Base-by-base conservation (phyloP, 2,888 invertebrate species). In the Cerastoderma edule region DNA sequence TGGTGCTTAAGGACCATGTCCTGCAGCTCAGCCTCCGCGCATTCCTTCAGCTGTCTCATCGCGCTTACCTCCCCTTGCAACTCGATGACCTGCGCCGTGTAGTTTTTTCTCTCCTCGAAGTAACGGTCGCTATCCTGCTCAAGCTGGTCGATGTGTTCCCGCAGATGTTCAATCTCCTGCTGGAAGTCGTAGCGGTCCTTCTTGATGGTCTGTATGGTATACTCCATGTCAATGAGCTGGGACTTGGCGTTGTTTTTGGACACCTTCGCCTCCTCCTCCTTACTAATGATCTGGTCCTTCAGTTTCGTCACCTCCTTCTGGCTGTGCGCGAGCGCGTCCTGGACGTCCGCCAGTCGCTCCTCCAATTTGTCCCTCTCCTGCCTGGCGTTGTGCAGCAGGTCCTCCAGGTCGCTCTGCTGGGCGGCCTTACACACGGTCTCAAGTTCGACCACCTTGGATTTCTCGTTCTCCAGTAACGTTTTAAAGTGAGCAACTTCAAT, bases 191-290 rank as follows among this genome's bases (percentile, higher is more conserved):
- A 92, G 86, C 96, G 96, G 87, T 97, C 97, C 48, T 83, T 84
- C 22, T 95, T 95, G 83, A 96, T 89, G 87, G 95, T 95, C 85
- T 96, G 95, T 66, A 96, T 93, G 80, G 96, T 95, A 92, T 96
- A 96, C 91, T 97, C 96, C 85, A 97, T 93, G 90, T 97, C 96
- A 0, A 96, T 95, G 83, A 97, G 95, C 8, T 96, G 96, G 28
- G 96, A 96, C 92, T 96, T 97, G n/a, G 97, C 96, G 91, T 96
- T 97, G 90, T 96, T 97, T 80, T 96, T 95, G 24, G 83, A 75
- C 83, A 95, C 95, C 93, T 95, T 95, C 85, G 89, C 95, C 89
- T 96, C 96, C 88, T 96, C 96, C 76, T 95, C 95, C 35, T 95
- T 93, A 22, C 94, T 94, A 1, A 94, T 94, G n/a, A 96, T 93